Conservation (phyloP, 2,113 vertebrate species). For the Pleuronectes platessa region DNA sequence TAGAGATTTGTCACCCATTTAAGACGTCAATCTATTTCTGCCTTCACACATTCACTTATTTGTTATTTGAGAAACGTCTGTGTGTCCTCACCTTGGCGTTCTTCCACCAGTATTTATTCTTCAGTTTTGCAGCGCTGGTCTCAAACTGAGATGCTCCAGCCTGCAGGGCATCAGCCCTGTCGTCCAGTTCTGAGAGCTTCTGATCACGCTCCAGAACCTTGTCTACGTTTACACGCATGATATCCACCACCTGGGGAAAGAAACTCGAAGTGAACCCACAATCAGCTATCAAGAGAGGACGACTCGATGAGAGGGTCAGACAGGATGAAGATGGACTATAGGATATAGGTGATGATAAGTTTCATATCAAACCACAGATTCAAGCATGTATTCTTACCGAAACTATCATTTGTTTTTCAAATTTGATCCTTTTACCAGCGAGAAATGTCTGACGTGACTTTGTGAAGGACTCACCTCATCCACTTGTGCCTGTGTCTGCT, state of each 20-base stretch:
- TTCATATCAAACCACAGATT: background rate
- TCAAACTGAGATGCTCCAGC: slow-evolving; percentile 95
- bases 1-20: background rate
- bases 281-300: background rate
- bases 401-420: background rate
- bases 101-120: slow-evolving; percentile 98
- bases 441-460: background rate
- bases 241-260: slow-evolving; percentile 90
- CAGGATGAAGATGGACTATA: background rate
- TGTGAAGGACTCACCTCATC: slow-evolving; percentile 84
- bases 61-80: background rate
- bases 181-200: slow-evolving; percentile 93
- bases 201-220: slow-evolving; percentile 97
- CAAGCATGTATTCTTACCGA: too few species aligned
- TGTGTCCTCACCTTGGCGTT: slow-evolving; percentile 88
- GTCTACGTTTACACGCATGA: slow-evolving; percentile 99
- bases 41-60: background rate
- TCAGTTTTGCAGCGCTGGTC: slow-evolving; percentile 94
- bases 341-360: too few species aligned
- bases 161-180: slow-evolving; percentile 85
- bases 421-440: too few species aligned
- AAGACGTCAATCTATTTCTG: background rate
- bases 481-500: slow-evolving; percentile 93
- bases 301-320: background rate
- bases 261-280: background rate